Percentiles rank a stretch among this genome's conserved stretches.
phyloP scores from a whole-genome alignment of 1,140 invertebrate species.

The Vanessa tameamea region DNA sequence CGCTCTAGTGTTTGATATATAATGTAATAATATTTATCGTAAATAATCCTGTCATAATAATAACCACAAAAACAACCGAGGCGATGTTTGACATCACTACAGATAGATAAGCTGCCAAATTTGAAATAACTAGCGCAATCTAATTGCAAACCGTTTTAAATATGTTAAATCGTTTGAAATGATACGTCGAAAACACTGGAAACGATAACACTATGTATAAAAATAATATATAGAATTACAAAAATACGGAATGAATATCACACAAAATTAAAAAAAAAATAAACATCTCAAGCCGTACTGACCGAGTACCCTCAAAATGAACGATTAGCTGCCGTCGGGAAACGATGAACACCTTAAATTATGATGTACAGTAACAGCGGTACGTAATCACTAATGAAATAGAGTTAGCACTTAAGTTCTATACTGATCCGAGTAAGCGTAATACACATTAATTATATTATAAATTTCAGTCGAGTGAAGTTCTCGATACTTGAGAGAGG shows the following conservation, averaged over 20 bases:
- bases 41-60: constrained; percentile 41
- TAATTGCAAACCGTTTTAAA: constrained; percentile 61
- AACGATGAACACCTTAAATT: constrained; percentile 52
- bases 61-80: constrained; percentile 54
- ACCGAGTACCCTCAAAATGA: constrained; percentile 21
- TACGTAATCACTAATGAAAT: constrained; percentile 76
- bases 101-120: constrained; percentile 50
- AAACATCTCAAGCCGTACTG: constrained; percentile 17
- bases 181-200: constrained; percentile 54
- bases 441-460: constrained; percentile 72
- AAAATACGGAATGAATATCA: constrained; percentile 76
- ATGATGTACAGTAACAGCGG: constrained; percentile 60
- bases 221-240: constrained; percentile 65
- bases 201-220: constrained; percentile 61
- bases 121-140: constrained; percentile 71
- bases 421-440: constrained; percentile 79
- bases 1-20: constrained; percentile 58
- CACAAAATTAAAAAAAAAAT: constrained; percentile 55
- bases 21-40: constrained; percentile 44
- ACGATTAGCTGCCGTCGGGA: constrained; percentile 46
- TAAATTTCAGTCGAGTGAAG: constrained; percentile 75
- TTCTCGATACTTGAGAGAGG: constrained; percentile 75
- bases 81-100: constrained; percentile 73
- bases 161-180: constrained; percentile 23
- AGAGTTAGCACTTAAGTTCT: constrained; percentile 77